These are phyloP conservation scores for Semibalanus balanoides DNA, from an alignment of 1,140 invertebrate species.

Conservation along the genomic window DNA sequence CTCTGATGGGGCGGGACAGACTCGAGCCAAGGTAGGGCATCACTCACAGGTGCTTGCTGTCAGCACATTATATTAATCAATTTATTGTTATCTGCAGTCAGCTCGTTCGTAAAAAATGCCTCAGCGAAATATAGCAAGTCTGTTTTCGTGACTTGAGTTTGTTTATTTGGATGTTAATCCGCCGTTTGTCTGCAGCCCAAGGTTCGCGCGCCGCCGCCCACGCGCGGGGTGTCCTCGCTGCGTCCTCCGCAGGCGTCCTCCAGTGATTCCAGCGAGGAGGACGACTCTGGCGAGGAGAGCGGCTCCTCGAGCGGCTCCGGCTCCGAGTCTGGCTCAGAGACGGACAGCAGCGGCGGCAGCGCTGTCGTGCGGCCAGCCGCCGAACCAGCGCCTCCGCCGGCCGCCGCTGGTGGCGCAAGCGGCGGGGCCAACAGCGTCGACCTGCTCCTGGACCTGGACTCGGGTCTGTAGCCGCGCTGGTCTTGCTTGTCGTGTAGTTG, in stretches of 20 bases:
- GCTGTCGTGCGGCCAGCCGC: background rate
- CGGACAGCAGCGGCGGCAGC: slow-evolving; percentile 12
- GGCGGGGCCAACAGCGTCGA: slow-evolving; percentile 53
- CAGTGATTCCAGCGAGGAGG: slow-evolving; percentile 23
- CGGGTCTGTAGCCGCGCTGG: background rate
- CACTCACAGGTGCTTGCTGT: too few relatives aligned
- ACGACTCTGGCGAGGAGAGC: slow-evolving; percentile 24
- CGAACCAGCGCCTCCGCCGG: too few relatives aligned
- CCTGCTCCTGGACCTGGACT: slow-evolving; percentile 63
- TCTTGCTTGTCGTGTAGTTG: background rate
- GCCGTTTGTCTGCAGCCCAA: too few relatives aligned
- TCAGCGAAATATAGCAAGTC: too few relatives aligned
- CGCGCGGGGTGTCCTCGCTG: background rate
- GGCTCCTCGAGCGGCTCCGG: slow-evolving; percentile 10
- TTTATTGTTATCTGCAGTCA: too few relatives aligned
- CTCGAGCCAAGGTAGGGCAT: too few relatives aligned
- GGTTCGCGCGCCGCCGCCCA: background rate
- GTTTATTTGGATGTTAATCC: too few relatives aligned
- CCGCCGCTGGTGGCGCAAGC: slow-evolving; percentile 25
- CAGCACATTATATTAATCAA: too few relatives aligned
- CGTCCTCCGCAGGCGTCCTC: slow-evolving; percentile 17
- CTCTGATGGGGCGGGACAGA: too few relatives aligned
- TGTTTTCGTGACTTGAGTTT: too few relatives aligned
- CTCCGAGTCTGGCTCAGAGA: slow-evolving; percentile 9
- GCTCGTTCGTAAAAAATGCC: too few relatives aligned